phyloP scores from a whole-genome alignment of 2,797 vertebrate species.

The Nannoperca obscura region DNA sequence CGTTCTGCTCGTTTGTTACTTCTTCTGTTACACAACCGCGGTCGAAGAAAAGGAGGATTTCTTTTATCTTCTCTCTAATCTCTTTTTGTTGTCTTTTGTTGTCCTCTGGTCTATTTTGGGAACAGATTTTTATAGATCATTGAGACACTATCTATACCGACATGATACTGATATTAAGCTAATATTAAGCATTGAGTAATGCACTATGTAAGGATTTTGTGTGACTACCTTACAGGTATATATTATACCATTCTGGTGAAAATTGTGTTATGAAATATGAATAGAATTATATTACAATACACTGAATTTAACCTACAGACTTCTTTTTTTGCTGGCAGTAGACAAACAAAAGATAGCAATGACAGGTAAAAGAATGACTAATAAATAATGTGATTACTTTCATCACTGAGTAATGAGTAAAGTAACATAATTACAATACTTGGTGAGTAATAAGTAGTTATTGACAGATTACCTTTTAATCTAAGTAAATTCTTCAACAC shows the following conservation, averaged over 20 bases:
- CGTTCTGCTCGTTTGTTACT: too few relatives aligned
- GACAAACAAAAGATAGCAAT: slow-evolving; percentile 4
- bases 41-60: background rate
- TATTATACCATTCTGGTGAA: background rate
- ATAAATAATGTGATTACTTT: slow-evolving; percentile 15
- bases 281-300: background rate
- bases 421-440: background rate
- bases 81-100: background rate
- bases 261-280: slow-evolving; percentile 4
- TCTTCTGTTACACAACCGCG: background rate
- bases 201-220: slow-evolving; percentile 15
- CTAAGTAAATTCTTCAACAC: slow-evolving; percentile 14
- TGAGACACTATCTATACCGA: slow-evolving; percentile 1
- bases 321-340: background rate
- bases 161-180: background rate
- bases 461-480: slow-evolving; percentile 3
- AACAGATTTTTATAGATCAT: background rate
- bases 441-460: background rate
- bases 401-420: slow-evolving; percentile 6
- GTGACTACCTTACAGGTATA: slow-evolving; percentile 5
- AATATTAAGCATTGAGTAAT: background rate
- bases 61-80: background rate
- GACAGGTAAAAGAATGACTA: background rate
- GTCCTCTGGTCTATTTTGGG: background rate
- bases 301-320: slow-evolving; percentile 13